phyloP scores from a whole-genome alignment of 2,888 invertebrate species.

The Cerastoderma edule region DNA sequence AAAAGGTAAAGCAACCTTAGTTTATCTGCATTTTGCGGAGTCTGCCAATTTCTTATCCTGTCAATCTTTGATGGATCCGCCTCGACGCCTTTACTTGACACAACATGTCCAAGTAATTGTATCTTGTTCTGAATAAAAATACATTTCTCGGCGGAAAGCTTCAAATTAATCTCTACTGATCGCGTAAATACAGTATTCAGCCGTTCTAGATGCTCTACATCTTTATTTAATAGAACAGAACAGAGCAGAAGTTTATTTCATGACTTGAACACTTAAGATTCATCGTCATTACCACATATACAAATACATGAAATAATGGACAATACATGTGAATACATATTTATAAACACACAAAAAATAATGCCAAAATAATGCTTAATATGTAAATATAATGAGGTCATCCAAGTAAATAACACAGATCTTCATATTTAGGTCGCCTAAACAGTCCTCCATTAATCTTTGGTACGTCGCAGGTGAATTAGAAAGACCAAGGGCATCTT shows the following conservation, averaged over 20 bases:
- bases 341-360: no score
- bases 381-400: neutral
- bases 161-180: neutral
- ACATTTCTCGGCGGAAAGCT: constrained; percentile 4
- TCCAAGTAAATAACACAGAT: constrained; percentile 21
- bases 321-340: no score
- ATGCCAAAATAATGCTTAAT: no score
- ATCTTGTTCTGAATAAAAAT: neutral
- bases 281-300: no score
- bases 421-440: neutral
- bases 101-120: constrained; percentile 2
- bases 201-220: neutral
- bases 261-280: no score
- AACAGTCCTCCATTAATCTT: constrained; percentile 1
- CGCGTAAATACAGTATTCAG: neutral
- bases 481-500: neutral
- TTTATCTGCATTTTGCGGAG: neutral
- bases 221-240: no score
- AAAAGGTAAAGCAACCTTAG: neutral
- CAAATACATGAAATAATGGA: no score
- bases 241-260: no score
- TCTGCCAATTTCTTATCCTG: neutral
- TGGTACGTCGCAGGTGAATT: constrained; percentile 2
- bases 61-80: neutral
- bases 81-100: neutral